Conservation (phyloP, 1,140 invertebrate genomes). For the Cyclina sinensis region DNA sequence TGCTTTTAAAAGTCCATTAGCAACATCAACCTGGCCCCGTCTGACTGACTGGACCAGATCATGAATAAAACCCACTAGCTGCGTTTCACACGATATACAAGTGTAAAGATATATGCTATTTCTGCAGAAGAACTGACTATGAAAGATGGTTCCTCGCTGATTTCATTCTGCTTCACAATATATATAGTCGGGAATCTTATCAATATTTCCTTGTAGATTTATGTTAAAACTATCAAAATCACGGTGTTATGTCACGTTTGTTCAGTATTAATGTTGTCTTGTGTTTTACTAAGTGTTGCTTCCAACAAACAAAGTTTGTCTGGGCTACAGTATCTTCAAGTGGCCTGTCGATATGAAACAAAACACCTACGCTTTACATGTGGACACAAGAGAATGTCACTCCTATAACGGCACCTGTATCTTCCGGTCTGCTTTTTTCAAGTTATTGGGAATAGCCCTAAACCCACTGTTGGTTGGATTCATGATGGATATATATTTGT, state of each 20-base stretch:
- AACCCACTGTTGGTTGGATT: slow-evolving; percentile 70
- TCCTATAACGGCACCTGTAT: slow-evolving; percentile 62
- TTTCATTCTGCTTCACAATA: slow-evolving; percentile 60
- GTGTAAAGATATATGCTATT: too few species aligned
- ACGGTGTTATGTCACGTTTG: slow-evolving; percentile 31
- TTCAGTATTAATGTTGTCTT: neutral
- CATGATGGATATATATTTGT: slow-evolving; percentile 67
- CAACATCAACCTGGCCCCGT: too few species aligned
- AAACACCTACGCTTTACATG: slow-evolving; percentile 70
- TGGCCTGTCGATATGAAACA: slow-evolving; percentile 57
- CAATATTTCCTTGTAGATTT: slow-evolving; percentile 51
- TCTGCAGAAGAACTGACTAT: too few species aligned
- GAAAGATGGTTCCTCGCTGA: slow-evolving; percentile 50
- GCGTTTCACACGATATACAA: too few species aligned
- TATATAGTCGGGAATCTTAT: slow-evolving; percentile 61
- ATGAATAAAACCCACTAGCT: too few species aligned
- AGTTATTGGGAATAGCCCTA: slow-evolving; percentile 66
- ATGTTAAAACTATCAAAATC: slow-evolving; percentile 42
- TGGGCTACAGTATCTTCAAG: slow-evolving; percentile 50
- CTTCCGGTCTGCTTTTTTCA: slow-evolving; percentile 68
- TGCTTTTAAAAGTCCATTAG: too few species aligned
- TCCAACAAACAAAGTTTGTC: neutral
- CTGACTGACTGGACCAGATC: too few species aligned
- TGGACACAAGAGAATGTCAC: slow-evolving; percentile 70
- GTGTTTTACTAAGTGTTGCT: slow-evolving; percentile 41